phyloP scores from a whole-genome alignment of 1,140 invertebrate species.

The Episyrphus balteatus region DNA sequence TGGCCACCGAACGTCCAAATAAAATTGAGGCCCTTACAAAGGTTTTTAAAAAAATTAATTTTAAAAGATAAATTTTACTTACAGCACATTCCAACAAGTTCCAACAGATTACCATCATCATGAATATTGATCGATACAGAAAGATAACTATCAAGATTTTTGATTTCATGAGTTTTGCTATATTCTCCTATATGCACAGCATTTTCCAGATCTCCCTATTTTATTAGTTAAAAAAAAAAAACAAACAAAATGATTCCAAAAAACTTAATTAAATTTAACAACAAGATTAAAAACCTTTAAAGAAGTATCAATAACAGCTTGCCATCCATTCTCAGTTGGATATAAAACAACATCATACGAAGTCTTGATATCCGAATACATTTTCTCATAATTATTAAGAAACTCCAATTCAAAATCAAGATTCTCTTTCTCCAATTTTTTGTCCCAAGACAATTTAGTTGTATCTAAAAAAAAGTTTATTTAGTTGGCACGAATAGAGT shows the following conservation, averaged over 20 bases:
- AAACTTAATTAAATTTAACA: not conserved
- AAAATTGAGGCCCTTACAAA: too few species aligned
- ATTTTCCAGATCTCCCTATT: conserved; percentile 61
- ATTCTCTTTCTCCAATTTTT: conserved; percentile 84
- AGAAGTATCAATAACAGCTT: conserved; percentile 36
- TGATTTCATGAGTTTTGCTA: conserved; percentile 66
- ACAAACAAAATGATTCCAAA: not conserved
- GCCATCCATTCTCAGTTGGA: conserved; percentile 63
- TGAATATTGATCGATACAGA: conserved; percentile 90
- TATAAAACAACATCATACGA: conserved; percentile 91
- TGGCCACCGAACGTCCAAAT: too few species aligned
- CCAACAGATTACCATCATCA: conserved; percentile 80
- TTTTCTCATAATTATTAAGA: conserved; percentile 75
- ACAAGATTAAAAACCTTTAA: conserved; percentile 9
- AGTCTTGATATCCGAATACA: conserved; percentile 75
- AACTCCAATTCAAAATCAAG: conserved; percentile 76
- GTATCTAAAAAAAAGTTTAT: conserved; percentile 10
- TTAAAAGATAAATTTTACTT: conserved; percentile 40
- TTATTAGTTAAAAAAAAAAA: not conserved
- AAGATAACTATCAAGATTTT: conserved; percentile 71
- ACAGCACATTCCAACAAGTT: conserved; percentile 91
- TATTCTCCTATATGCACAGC: conserved; percentile 79
- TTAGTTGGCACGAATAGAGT: not conserved
- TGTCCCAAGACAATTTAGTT: conserved; percentile 39
- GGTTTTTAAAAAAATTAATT: too few species aligned